Base-by-base conservation (phyloP, 2,113 vertebrate genomes). In the Rhinogobius similis region DNA sequence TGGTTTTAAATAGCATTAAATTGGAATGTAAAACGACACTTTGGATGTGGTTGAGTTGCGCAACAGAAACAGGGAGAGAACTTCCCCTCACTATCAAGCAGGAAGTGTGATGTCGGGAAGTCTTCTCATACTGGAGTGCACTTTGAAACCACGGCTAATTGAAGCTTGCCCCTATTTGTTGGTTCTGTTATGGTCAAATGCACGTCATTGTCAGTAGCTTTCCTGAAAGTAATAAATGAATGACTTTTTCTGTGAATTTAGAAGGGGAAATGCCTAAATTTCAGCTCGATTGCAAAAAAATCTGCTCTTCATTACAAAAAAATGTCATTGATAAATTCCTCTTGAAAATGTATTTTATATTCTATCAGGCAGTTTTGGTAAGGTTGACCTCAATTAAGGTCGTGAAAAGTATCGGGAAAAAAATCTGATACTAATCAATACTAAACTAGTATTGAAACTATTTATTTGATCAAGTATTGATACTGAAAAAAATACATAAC, bases 71-170 rank as follows among this genome's bases (percentile, higher is more conserved):
- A 78, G 61, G 72, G 78, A 76, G 77, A 82, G 62, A 78, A 79
- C 81, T 83, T 91, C 85, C 86, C 83, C 52, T 72, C 29, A 1
- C 48, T 82, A 76, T 84, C 82, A 84, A 74, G 84, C 83, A 86
- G 88, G 82, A 86, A 88, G 86, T 68, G 38, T 68, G 53, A 48
- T 58, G 59, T 68, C 85, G 68, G 65, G 83, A 83, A 76, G 76
- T 67, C 18, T 26, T 77, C 65, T 78, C 63, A 62, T 56, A 59
- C 59, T 62, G 9, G 65, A 81, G 74, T 77, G 46, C 44, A 72
- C 18, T 13, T 18, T 14, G 18, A 46, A 62, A 67, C 50, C 16
- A 4, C 21, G 14, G 32, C 23, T 29, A 41, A 13, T 55, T 61
- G 3, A 41, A 63, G n/a, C 9, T n/a, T n/a, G 9, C 8, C 14